These are phyloP conservation scores for Tachysurus fulvidraco DNA, from an alignment of 2,113 vertebrate species.

Conservation along the genomic window DNA sequence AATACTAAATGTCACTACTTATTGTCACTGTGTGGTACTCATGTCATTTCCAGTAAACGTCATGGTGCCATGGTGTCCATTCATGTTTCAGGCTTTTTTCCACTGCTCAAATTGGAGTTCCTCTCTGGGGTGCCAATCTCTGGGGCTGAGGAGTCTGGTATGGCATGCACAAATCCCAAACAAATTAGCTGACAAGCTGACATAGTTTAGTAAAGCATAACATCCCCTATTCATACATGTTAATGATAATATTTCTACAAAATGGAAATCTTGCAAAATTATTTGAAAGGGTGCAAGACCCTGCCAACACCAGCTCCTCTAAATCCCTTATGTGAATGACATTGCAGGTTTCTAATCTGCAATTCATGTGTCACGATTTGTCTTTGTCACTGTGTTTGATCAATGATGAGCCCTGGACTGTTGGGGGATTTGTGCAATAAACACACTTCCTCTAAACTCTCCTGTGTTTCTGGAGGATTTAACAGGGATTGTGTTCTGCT, in stretches of 20 bases:
- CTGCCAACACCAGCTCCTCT: slow-evolving; percentile 61
- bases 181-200: not conserved
- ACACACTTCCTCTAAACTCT: slow-evolving; percentile 49
- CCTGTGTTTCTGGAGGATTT: slow-evolving; percentile 44
- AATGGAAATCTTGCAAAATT: not conserved
- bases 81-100: slow-evolving; percentile 61
- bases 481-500: slow-evolving; percentile 32
- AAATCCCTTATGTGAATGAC: slow-evolving; percentile 66
- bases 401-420: slow-evolving; percentile 33
- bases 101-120: slow-evolving; percentile 55
- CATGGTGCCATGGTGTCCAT: slow-evolving; percentile 66
- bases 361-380: slow-evolving; percentile 62
- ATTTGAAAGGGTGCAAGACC: not conserved
- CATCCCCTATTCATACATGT: not conserved
- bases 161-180: slow-evolving; percentile 38
- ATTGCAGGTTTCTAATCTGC: slow-evolving; percentile 60
- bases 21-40: slow-evolving; percentile 52
- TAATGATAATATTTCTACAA: not conserved
- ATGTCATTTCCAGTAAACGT: slow-evolving; percentile 57
- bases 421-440: slow-evolving; percentile 54
- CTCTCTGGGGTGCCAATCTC: slow-evolving; percentile 50
- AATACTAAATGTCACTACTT: slow-evolving; percentile 47
- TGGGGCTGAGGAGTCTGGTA: slow-evolving; percentile 48
- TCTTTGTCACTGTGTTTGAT: slow-evolving; percentile 56
- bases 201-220: not conserved